phyloP scores from a whole-genome alignment of 2,797 vertebrate genomes.

The Molothrus ater region DNA sequence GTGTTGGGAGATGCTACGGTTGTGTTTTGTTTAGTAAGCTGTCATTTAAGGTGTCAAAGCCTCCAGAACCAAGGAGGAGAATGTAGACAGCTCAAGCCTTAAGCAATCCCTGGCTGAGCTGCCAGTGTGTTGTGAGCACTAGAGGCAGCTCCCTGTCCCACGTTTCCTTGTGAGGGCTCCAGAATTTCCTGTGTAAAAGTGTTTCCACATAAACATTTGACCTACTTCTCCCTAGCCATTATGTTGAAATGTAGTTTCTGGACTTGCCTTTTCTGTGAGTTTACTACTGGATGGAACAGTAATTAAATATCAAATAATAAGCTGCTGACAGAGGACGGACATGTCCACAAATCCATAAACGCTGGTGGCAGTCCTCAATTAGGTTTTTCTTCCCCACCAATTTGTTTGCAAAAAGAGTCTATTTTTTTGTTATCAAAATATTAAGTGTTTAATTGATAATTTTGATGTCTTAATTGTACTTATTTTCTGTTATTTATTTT shows the following conservation, averaged over 20 bases:
- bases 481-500: neutral
- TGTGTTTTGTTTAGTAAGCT: neutral
- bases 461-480: neutral
- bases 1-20: rapidly evolving
- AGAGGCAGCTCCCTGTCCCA: neutral
- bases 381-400: rapidly evolving
- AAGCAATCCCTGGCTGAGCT: neutral
- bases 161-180: neutral
- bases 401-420: neutral
- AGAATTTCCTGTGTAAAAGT: neutral
- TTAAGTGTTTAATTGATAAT: neutral
- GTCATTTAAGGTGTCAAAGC: neutral
- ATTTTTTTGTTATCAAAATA: neutral
- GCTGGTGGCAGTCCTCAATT: neutral
- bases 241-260: neutral
- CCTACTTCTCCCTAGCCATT: neutral
- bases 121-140: rapidly evolving
- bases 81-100: neutral
- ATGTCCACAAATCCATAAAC: neutral
- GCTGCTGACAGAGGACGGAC: neutral
- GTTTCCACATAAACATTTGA: neutral
- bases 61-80: neutral
- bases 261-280: neutral
- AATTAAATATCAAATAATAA: neutral
- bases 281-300: neutral